Evolutionary conservation across 1,140 invertebrate species (phyloP).

Genomic region (Nixonia krombeini): DNA sequence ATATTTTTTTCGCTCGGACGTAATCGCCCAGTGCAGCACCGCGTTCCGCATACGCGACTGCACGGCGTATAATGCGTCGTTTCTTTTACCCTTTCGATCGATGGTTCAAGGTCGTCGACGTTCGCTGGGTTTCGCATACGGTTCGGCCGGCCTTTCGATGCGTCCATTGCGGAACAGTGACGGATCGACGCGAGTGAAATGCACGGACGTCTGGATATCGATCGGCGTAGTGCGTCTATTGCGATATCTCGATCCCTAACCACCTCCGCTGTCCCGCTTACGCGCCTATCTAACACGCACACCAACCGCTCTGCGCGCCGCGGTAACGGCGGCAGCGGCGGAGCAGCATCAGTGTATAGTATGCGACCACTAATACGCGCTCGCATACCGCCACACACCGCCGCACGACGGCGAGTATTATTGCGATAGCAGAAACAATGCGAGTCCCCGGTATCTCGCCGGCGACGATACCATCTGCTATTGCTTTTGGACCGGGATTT

Average conservation of each 20-base stretch:
- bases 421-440: slow-evolving; percentile 54
- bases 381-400: slow-evolving; percentile 41
- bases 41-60: too few species aligned
- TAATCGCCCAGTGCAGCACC: too few species aligned
- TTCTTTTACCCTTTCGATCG: too few species aligned
- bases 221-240: slow-evolving; percentile 26
- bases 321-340: too few species aligned
- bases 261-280: slow-evolving; percentile 20
- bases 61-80: too few species aligned
- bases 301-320: slow-evolving; percentile 7
- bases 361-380: slow-evolving; percentile 42
- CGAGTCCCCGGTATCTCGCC: slow-evolving; percentile 49
- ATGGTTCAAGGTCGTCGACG: too few species aligned
- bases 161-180: slow-evolving; percentile 25
- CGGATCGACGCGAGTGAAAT: slow-evolving; percentile 33
- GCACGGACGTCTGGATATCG: slow-evolving; percentile 44
- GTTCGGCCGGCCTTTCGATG: too few species aligned
- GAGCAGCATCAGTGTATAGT: slow-evolving; percentile 34
- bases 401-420: slow-evolving; percentile 45
- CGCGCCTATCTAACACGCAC: slow-evolving; percentile 28
- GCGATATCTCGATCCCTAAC: slow-evolving; percentile 46
- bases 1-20: too few species aligned
- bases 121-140: too few species aligned
- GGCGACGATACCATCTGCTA: slow-evolving; percentile 52
- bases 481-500: slow-evolving; percentile 49